Conservation (phyloP, 2,797 vertebrate genomes). For the Pantherophis alleghaniensis region DNA sequence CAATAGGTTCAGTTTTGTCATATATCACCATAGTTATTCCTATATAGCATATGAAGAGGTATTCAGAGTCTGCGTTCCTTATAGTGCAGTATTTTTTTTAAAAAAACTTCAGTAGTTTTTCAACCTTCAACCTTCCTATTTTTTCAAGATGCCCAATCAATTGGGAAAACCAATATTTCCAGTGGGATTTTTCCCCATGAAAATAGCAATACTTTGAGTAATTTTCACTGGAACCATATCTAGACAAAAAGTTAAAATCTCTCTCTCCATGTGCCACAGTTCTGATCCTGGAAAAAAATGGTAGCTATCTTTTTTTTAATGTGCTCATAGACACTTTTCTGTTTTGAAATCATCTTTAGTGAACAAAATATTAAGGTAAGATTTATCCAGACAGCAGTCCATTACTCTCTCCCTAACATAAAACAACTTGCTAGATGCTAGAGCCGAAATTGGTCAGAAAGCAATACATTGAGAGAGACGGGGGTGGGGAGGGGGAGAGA, state of each 20-base stretch:
- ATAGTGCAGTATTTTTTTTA: neutral
- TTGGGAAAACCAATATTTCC: neutral
- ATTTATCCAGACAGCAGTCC: neutral
- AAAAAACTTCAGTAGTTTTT: neutral
- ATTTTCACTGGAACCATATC: neutral
- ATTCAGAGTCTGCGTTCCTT: neutral
- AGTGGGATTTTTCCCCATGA: neutral
- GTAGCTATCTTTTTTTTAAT: neutral
- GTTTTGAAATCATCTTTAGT: neutral
- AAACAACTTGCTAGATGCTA: neutral
- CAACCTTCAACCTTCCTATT: neutral
- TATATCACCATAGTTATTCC: neutral
- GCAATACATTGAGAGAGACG: neutral
- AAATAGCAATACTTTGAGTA: neutral
- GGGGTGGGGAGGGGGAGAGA: too few relatives aligned
- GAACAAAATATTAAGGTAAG: neutral
- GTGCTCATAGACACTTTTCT: neutral
- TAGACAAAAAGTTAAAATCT: neutral
- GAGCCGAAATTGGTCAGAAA: constrained; percentile 19
- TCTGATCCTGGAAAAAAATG: neutral
- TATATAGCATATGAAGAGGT: neutral
- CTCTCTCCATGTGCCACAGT: neutral
- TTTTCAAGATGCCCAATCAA: neutral
- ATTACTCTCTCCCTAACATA: neutral
- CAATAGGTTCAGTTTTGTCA: neutral